These are phyloP conservation scores for Cecropterus lyciades DNA, from an alignment of 1,140 invertebrate species.

Conservation along the genomic window DNA sequence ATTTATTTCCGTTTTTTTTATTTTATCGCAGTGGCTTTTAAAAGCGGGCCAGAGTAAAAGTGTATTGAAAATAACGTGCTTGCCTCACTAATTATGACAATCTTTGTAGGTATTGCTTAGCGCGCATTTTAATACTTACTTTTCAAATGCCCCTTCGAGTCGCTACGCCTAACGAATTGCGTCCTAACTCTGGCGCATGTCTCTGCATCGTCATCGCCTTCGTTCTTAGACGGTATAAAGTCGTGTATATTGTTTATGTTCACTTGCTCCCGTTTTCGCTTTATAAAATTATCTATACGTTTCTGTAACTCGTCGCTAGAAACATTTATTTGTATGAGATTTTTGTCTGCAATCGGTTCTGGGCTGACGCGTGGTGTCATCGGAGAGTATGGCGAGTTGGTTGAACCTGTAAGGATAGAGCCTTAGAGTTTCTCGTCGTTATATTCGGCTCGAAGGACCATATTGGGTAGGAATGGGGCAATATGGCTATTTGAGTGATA, in stretches of 20 bases:
- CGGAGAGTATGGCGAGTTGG: slow-evolving; percentile 34
- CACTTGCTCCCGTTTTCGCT: slow-evolving; percentile 86
- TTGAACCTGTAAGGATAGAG: slow-evolving; percentile 46
- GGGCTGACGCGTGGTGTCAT: slow-evolving; percentile 25
- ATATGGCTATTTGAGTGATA: too few relatives aligned
- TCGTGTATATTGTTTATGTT: slow-evolving; percentile 88
- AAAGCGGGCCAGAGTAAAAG: too few relatives aligned
- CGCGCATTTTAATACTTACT: too few relatives aligned
- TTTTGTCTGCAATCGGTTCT: slow-evolving; percentile 55
- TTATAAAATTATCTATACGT: slow-evolving; percentile 87
- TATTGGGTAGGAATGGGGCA: background rate
- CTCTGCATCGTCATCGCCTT: slow-evolving; percentile 69
- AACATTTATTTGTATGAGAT: slow-evolving; percentile 86
- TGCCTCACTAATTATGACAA: too few relatives aligned
- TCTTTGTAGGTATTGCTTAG: too few relatives aligned
- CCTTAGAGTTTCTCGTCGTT: background rate
- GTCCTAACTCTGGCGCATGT: slow-evolving; percentile 89
- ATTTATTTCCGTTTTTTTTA: too few relatives aligned
- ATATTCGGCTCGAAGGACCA: slow-evolving; percentile 38
- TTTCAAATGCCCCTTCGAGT: slow-evolving; percentile 89
- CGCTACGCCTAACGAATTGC: slow-evolving; percentile 85
- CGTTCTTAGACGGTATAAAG: slow-evolving; percentile 58
- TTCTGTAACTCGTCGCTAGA: slow-evolving; percentile 84
- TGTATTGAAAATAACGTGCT: too few relatives aligned
- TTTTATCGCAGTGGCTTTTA: too few relatives aligned